These are phyloP conservation scores for Acrobasis repandana DNA, from an alignment of 2,888 invertebrate species.

Conservation along the genomic window DNA sequence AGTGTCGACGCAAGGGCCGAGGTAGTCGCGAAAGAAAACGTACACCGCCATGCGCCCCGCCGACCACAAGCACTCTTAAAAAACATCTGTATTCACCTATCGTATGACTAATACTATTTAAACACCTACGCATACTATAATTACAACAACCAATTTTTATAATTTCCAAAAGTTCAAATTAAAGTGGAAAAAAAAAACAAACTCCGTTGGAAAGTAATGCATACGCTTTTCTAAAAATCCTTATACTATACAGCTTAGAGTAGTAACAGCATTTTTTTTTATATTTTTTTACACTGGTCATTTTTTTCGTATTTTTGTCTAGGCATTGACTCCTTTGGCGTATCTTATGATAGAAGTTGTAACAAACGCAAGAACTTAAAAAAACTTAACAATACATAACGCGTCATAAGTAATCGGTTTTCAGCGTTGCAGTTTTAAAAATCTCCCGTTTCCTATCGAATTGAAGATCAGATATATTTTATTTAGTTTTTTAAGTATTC, in stretches of 20 bases:
- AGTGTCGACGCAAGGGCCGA: slow-evolving; percentile 43
- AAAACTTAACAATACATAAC: slow-evolving; percentile 69
- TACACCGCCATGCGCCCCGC: slow-evolving; percentile 46
- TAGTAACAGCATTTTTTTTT: slow-evolving; percentile 63
- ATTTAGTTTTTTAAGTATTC: no score
- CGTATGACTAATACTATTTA: slow-evolving; percentile 45
- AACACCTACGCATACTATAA: slow-evolving; percentile 54
- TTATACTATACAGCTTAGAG: slow-evolving; percentile 26
- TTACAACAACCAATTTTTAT: slow-evolving; percentile 70
- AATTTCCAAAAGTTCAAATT: slow-evolving; percentile 26
- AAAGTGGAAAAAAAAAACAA: slow-evolving; percentile 29
- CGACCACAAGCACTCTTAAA: slow-evolving; percentile 62
- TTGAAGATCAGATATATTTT: no score
- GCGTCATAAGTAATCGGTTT: slow-evolving; percentile 47
- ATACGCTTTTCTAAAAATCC: slow-evolving; percentile 19
- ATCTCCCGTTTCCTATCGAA: not conserved
- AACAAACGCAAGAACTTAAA: slow-evolving; percentile 57
- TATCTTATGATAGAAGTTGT: slow-evolving; percentile 57
- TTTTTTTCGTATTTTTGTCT: slow-evolving; percentile 46
- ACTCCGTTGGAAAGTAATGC: slow-evolving; percentile 27
- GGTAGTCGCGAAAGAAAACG: slow-evolving; percentile 38
- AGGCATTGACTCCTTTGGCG: slow-evolving; percentile 74
- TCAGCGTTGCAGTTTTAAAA: slow-evolving; percentile 40
- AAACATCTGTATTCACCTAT: slow-evolving; percentile 52
- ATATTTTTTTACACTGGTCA: slow-evolving; percentile 65